phyloP scores from a whole-genome alignment of 2,888 invertebrate genomes.

The Operophtera brumata region DNA sequence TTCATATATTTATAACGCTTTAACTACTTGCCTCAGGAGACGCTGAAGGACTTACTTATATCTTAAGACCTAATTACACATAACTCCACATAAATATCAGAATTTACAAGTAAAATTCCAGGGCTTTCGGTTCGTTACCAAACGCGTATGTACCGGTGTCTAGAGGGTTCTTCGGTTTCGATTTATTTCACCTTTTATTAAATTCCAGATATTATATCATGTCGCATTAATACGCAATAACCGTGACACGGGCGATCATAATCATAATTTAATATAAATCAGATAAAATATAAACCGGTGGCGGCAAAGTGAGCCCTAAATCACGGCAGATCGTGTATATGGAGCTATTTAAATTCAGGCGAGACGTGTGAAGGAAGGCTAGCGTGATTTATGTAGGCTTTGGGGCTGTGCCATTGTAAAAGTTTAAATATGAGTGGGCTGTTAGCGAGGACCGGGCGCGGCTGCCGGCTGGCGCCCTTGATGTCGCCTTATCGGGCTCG shows the following conservation, averaged over 20 bases:
- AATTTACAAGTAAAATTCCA: conserved; percentile 14
- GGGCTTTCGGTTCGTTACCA: conserved; percentile 9
- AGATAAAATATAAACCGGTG: conserved; percentile 45
- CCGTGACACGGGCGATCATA: conserved; percentile 28
- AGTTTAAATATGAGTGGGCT: conserved; percentile 68
- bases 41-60: conserved; percentile 1
- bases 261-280: conserved; percentile 42
- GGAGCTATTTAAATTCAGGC: conserved; percentile 72
- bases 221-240: conserved; percentile 23
- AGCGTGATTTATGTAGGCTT: conserved; percentile 67
- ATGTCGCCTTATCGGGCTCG: conserved; percentile 29
- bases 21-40: conserved; percentile 22
- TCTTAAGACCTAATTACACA: not conserved
- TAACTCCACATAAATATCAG: not conserved
- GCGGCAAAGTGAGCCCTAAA: conserved; percentile 58
- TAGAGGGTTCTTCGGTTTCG: conserved; percentile 16
- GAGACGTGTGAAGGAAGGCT: conserved; percentile 70
- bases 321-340: conserved; percentile 64
- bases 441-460: conserved; percentile 30
- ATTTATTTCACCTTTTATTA: conserved; percentile 4
- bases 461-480: conserved; percentile 12
- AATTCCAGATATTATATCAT: conserved; percentile 5
- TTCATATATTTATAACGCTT: conserved; percentile 25
- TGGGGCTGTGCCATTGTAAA: conserved; percentile 62
- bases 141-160: conserved; percentile 6